phyloP scores from a whole-genome alignment of 2,888 invertebrate genomes.

The Clitarchus hookeri region DNA sequence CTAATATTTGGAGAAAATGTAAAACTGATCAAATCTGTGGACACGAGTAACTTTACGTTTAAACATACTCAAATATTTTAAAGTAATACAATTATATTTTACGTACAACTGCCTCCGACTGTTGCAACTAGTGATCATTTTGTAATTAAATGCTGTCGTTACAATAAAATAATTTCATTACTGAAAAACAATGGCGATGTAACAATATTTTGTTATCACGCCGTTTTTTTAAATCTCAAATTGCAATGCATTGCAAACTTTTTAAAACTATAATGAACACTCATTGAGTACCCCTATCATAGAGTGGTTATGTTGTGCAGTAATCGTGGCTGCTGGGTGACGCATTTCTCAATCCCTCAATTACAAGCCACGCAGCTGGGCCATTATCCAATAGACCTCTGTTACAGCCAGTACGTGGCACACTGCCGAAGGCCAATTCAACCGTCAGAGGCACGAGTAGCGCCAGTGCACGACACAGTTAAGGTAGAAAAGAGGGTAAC shows the following conservation, averaged over 20 bases:
- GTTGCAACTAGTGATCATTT: no score
- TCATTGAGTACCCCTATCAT: background rate
- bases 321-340: constrained; percentile 10
- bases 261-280: background rate
- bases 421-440: constrained; percentile 1
- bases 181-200: no score
- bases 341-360: background rate
- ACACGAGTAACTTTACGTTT: no score
- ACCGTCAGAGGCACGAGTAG: background rate
- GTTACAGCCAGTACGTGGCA: constrained; percentile 7
- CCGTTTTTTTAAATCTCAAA: background rate
- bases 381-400: background rate
- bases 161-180: no score
- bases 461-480: background rate
- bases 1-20: no score
- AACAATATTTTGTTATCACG: no score
- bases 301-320: background rate
- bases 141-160: no score
- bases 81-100: no score
- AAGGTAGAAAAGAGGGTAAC: background rate
- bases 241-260: background rate
- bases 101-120: no score
- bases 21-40: no score
- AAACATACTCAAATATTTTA: no score
- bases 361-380: background rate